A percentile compares a stretch with the other conserved stretches of the same genome.
These are phyloP conservation scores for Amphipoea lucens DNA, from an alignment of 2,888 invertebrate genomes.

Conservation along the genomic window DNA sequence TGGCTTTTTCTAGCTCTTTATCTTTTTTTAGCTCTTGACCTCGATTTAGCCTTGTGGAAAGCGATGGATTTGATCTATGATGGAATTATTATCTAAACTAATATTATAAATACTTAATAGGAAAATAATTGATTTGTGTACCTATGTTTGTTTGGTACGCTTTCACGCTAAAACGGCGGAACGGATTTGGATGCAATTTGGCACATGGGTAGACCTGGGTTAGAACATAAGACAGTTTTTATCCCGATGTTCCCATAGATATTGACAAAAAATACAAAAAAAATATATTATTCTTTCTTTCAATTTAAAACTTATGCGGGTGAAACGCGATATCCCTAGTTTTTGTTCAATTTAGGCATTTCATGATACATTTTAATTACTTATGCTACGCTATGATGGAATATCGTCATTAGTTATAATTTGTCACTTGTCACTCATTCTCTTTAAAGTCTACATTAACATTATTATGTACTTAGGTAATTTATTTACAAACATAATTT, in stretches of 20 bases:
- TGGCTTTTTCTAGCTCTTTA: not conserved
- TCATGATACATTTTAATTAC: not conserved
- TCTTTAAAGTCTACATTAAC: not conserved
- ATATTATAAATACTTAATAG: no score
- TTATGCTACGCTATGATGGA: not conserved
- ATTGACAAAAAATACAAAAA: no score
- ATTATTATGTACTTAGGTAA: not conserved
- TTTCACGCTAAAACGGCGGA: no score
- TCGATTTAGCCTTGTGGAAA: not conserved
- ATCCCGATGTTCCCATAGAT: no score
- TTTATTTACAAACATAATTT: not conserved
- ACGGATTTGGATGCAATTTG: no score
- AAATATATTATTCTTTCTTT: no score
- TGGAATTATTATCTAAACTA: not conserved
- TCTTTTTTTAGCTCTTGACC: not conserved
- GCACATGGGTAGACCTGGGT: no score
- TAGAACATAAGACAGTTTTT: no score
- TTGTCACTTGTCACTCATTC: conserved; percentile 2
- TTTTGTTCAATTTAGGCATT: not conserved
- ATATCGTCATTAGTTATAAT: not conserved
- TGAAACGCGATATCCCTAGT: not conserved
- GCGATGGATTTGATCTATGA: not conserved
- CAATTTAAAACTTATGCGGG: not conserved
- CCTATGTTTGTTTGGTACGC: no score
- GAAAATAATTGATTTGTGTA: no score